A percentile compares a stretch with the other conserved stretches of the same genome.
Conservation (phyloP, 2,797 vertebrate species). For the Graptemys geographica region DNA sequence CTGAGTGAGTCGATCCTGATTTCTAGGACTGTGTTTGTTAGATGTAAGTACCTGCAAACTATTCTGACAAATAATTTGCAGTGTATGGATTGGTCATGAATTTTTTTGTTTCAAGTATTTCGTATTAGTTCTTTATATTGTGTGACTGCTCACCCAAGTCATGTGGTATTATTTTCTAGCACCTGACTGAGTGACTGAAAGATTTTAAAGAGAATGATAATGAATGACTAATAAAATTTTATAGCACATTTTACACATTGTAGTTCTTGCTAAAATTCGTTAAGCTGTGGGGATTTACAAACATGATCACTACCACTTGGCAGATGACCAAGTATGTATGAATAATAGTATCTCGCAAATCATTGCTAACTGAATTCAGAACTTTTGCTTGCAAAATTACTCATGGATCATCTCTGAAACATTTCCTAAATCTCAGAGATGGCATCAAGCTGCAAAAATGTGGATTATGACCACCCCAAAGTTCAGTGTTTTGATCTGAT, state of each 20-base stretch:
- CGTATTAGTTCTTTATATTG: not conserved
- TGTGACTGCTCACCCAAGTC: not conserved
- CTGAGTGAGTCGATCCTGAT: not conserved
- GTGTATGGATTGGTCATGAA: not conserved
- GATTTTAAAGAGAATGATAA: not conserved
- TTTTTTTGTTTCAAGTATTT: not conserved
- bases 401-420: constrained; percentile 15
- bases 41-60: constrained; percentile 43
- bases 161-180: not conserved
- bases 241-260: constrained; percentile 24
- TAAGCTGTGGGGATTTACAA: constrained; percentile 27
- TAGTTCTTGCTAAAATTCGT: constrained; percentile 56
- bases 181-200: not conserved
- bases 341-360: constrained; percentile 50
- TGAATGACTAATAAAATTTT: not conserved
- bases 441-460: constrained; percentile 3
- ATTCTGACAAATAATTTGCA: constrained; percentile 16
- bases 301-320: constrained; percentile 48
- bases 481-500: constrained; percentile 22
- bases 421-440: constrained; percentile 17
- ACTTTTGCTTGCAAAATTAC: constrained; percentile 26
- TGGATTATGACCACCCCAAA: not conserved
- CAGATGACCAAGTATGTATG: constrained; percentile 39
- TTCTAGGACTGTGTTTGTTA: constrained; percentile 45
- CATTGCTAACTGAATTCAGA: not conserved